Percentiles rank a stretch among this genome's conserved stretches.
These are phyloP conservation scores for Ischnura elegans DNA, from an alignment of 2,888 invertebrate genomes.

Conservation along the genomic window DNA sequence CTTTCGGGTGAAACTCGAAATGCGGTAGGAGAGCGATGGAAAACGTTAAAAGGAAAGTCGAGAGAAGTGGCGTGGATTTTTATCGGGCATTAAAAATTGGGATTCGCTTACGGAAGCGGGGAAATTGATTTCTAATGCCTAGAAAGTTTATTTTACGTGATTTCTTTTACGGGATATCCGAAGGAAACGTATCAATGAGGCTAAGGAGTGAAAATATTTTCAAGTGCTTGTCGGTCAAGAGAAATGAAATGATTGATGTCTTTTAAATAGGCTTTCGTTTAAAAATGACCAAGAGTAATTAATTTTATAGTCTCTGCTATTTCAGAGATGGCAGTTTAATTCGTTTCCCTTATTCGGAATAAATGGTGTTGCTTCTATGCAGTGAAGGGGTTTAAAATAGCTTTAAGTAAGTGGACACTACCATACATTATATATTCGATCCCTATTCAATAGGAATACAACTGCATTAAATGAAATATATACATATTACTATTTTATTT, in stretches of 20 bases:
- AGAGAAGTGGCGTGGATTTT: neutral
- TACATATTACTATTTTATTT: no score
- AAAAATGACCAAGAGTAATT: no score
- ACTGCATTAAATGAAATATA: no score
- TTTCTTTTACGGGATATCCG: neutral
- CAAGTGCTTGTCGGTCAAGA: neutral
- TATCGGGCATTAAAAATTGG: neutral
- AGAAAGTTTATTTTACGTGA: slow-evolving; percentile 17
- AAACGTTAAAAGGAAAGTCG: neutral
- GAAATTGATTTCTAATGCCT: slow-evolving; percentile 1
- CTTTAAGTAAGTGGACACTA: no score
- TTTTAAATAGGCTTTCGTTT: neutral
- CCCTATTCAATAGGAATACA: no score
- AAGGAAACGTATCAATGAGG: neutral
- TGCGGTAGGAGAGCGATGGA: neutral
- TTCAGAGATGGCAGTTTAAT: no score
- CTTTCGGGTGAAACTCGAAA: slow-evolving; percentile 14
- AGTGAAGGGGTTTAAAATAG: no score
- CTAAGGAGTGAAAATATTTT: neutral
- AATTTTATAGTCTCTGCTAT: no score
- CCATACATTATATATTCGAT: no score
- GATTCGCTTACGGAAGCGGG: neutral
- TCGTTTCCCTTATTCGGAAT: no score
- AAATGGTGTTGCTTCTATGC: no score
- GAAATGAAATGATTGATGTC: neutral